Conservation (phyloP, 1,140 invertebrate species). For the Pteromalus puparum region DNA sequence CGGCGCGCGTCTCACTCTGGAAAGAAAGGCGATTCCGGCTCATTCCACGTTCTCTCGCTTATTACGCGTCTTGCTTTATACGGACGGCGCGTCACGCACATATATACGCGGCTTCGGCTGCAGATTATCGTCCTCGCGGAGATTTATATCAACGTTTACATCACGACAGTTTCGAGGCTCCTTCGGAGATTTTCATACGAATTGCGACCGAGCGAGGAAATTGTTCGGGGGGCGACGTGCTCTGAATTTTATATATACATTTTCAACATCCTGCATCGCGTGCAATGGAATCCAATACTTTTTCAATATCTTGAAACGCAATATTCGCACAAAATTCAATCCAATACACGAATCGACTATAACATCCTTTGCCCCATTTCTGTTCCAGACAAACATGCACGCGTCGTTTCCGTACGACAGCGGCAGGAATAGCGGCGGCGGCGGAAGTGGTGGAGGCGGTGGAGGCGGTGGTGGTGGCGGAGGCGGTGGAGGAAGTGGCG, state of each 20-base stretch:
- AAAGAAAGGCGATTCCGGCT: neutral
- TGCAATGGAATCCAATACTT: neutral
- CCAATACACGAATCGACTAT: neutral
- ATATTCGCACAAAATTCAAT: no score
- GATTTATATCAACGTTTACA: neutral
- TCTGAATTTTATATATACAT: neutral
- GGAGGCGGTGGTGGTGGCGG: conserved; percentile 72
- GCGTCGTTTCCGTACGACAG: conserved; percentile 77
- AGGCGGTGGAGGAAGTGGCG: conserved; percentile 69
- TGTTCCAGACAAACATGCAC: conserved; percentile 78
- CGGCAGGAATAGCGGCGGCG: conserved; percentile 70
- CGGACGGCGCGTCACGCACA: no score
- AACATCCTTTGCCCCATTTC: neutral
- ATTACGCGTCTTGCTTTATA: neutral
- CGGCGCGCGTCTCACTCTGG: no score
- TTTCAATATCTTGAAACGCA: neutral
- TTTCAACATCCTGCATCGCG: no score
- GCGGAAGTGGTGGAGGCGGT: conserved; percentile 72
- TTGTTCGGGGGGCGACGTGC: neutral
- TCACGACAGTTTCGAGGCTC: neutral
- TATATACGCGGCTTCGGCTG: no score
- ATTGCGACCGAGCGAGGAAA: neutral
- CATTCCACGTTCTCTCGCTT: neutral
- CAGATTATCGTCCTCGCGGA: neutral
- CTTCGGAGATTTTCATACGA: neutral